These are phyloP conservation scores for Linnaemya tessellans DNA, from an alignment of 2,888 invertebrate species.

Conservation along the genomic window DNA sequence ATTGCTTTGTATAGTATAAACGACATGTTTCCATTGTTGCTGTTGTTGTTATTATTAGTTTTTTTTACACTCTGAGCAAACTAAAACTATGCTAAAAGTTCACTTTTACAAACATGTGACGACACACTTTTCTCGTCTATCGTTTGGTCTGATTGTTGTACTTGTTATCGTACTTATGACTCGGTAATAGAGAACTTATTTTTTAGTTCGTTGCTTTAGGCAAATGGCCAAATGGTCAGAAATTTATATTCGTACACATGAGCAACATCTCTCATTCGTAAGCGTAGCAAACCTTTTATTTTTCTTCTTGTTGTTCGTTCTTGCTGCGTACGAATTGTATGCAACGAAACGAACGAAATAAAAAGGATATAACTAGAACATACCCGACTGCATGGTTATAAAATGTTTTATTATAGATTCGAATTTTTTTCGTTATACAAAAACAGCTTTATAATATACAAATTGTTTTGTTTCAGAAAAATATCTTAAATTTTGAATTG, in stretches of 20 bases:
- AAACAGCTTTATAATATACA: constrained; percentile 23
- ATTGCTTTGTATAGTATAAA: constrained; percentile 49
- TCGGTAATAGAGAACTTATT: constrained; percentile 46
- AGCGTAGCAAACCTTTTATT: constrained; percentile 13
- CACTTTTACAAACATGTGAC: constrained; percentile 65
- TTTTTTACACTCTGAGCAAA: constrained; percentile 25
- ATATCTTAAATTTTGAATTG: neutral
- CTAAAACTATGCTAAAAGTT: constrained; percentile 71
- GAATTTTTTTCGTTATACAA: neutral
- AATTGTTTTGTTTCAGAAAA: constrained; percentile 12
- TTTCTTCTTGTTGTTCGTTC: constrained; percentile 13
- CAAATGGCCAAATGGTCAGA: constrained; percentile 70
- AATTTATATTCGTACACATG: constrained; percentile 5
- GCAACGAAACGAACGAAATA: neutral
- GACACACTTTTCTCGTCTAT: constrained; percentile 59
- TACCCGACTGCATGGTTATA: constrained; percentile 26
- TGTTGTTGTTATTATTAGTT: too few species aligned
- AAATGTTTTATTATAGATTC: constrained; percentile 12
- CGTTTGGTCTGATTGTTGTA: constrained; percentile 45
- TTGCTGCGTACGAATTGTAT: constrained; percentile 16
- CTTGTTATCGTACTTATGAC: constrained; percentile 29
- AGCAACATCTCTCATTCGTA: constrained; percentile 12
- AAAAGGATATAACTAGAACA: constrained; percentile 44
- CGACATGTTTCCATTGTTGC: constrained; percentile 41
- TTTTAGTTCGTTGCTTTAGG: constrained; percentile 61